Evolutionary conservation across 2,888 invertebrate genomes (phyloP).

Genomic region (Autographa gamma): DNA sequence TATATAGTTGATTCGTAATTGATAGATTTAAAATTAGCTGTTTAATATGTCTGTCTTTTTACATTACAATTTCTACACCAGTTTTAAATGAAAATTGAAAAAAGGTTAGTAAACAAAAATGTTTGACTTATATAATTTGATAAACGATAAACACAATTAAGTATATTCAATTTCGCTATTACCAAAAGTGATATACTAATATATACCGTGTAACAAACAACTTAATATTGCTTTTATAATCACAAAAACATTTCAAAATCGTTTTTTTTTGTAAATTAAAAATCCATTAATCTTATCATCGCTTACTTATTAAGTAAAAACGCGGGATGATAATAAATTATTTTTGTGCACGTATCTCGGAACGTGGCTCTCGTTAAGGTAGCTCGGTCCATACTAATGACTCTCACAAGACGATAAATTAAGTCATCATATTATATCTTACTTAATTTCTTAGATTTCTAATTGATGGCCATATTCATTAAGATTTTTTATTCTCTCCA

Average conservation of each 20-base stretch:
- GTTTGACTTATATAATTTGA: no score
- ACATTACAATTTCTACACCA: no score
- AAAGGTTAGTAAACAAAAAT: no score
- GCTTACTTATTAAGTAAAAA: conserved; percentile 13
- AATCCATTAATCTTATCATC: conserved; percentile 11
- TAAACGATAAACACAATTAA: no score
- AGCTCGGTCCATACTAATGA: conserved; percentile 21
- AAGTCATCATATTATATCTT: conserved; percentile 15
- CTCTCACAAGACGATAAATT: conserved; percentile 39
- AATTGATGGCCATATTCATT: background rate
- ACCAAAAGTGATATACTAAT: no score
- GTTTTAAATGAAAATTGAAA: no score
- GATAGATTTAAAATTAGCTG: background rate
- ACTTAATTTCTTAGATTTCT: conserved; percentile 17
- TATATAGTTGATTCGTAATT: background rate
- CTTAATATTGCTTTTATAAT: no score
- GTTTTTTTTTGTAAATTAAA: background rate
- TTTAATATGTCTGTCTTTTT: background rate
- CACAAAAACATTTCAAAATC: background rate
- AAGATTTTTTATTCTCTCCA: background rate
- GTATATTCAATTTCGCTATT: no score
- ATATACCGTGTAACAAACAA: no score
- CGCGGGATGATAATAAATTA: conserved; percentile 41
- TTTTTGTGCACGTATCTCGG: conserved; percentile 25
- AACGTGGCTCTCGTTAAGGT: conserved; percentile 24